Conservation (phyloP, 2,113 vertebrate species). For the Pterocles burchelli region DNA sequence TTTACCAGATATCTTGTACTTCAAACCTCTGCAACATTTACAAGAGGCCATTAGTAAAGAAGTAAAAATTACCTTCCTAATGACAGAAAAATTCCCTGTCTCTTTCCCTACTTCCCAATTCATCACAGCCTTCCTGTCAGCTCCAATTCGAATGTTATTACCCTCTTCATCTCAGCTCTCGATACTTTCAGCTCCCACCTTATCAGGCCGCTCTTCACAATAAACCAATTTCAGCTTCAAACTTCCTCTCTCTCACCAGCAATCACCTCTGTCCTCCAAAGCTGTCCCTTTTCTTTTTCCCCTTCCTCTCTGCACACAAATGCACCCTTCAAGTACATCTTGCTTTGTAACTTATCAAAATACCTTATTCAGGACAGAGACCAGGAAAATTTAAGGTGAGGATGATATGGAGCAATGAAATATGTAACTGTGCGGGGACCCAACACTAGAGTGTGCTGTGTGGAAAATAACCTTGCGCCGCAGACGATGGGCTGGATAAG, state of each 20-base stretch:
- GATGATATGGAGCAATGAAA: rapidly evolving
- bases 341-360: not conserved
- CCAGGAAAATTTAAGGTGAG: not conserved
- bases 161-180: not conserved
- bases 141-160: rapidly evolving
- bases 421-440: rapidly evolving
- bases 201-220: not conserved
- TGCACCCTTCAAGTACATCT: not conserved
- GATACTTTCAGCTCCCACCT: not conserved
- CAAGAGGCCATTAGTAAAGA: not conserved
- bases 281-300: not conserved
- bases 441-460: constrained; percentile 6
- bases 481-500: rapidly evolving
- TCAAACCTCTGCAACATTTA: not conserved
- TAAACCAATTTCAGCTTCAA: not conserved
- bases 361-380: not conserved
- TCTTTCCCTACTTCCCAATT: not conserved
- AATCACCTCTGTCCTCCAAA: rapidly evolving
- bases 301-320: not conserved
- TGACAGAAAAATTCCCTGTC: not conserved
- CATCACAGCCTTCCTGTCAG: not conserved
- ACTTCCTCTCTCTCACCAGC: not conserved
- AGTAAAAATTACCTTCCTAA: not conserved
- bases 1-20: not conserved
- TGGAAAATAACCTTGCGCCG: not conserved